A percentile compares a stretch with the other conserved stretches of the same genome.
These are phyloP conservation scores for Pempheris klunzingeri DNA, from an alignment of 2,797 vertebrate genomes.

Conservation along the genomic window DNA sequence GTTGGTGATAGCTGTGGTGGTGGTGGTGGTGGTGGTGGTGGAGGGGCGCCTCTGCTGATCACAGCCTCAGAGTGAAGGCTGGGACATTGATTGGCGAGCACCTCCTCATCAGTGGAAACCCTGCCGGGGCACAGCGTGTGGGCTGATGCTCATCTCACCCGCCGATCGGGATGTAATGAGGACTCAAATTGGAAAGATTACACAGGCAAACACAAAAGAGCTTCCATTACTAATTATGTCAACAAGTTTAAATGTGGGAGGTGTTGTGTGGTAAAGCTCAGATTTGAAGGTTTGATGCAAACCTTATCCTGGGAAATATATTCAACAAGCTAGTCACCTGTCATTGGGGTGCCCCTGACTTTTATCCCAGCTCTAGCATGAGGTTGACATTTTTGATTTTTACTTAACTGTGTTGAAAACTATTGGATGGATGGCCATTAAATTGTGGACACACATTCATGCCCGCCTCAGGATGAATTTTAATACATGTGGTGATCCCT, in stretches of 20 bases:
- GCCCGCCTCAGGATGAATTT: neutral
- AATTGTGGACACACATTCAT: neutral
- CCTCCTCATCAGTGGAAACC: constrained; percentile 59
- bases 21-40: neutral
- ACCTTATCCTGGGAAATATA: neutral
- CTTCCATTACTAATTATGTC: constrained; percentile 47
- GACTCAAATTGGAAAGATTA: constrained; percentile 25
- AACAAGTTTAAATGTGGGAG: constrained; percentile 10
- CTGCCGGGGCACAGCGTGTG: constrained; percentile 51
- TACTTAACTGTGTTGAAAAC: neutral
- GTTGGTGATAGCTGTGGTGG: neutral
- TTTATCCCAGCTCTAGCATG: too few species aligned
- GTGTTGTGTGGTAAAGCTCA: constrained; percentile 2
- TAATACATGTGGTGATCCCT: neutral
- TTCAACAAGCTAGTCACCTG: neutral
- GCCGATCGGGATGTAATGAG: constrained; percentile 44
- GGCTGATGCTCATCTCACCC: constrained; percentile 48
- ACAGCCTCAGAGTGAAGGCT: constrained; percentile 37
- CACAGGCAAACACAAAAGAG: constrained; percentile 33
- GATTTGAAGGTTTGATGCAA: neutral
- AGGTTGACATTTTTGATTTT: too few species aligned
- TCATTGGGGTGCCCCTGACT: too few species aligned
- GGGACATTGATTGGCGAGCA: constrained; percentile 44
- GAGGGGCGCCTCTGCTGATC: constrained; percentile 18
- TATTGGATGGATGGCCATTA: too few species aligned